phyloP scores from a whole-genome alignment of 2,113 vertebrate species.

The Pluvialis apricaria region DNA sequence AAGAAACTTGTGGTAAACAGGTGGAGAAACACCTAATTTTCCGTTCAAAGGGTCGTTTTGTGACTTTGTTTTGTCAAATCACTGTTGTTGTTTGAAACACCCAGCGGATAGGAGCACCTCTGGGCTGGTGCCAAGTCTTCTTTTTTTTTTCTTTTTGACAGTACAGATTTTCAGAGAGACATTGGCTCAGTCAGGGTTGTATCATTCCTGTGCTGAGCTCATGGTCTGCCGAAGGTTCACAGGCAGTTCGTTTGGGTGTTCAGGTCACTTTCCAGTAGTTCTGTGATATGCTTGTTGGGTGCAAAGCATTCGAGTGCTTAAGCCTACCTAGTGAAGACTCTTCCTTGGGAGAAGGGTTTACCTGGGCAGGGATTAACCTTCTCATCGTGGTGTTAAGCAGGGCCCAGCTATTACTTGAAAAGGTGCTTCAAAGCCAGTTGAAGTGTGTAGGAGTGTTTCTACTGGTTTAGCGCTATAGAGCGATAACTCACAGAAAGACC shows the following conservation, averaged over 20 bases:
- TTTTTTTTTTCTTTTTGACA: too few species aligned
- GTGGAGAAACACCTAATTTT: not conserved
- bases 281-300: not conserved
- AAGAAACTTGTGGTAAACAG: not conserved
- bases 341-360: not conserved
- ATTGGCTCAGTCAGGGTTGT: not conserved
- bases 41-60: not conserved
- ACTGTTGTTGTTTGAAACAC: not conserved
- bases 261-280: not conserved
- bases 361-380: not conserved
- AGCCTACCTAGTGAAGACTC: not conserved
- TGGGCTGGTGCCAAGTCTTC: not conserved
- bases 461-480: not conserved
- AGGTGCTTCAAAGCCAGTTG: not conserved
- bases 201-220: not conserved
- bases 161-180: not conserved
- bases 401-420: not conserved
- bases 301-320: not conserved
- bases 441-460: not conserved
- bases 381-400: not conserved
- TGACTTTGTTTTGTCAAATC: not conserved
- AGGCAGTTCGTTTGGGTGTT: not conserved
- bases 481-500: not conserved
- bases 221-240: not conserved
- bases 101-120: not conserved